phyloP scores from a whole-genome alignment of 2,888 invertebrate genomes.

The Mimas tiliae region DNA sequence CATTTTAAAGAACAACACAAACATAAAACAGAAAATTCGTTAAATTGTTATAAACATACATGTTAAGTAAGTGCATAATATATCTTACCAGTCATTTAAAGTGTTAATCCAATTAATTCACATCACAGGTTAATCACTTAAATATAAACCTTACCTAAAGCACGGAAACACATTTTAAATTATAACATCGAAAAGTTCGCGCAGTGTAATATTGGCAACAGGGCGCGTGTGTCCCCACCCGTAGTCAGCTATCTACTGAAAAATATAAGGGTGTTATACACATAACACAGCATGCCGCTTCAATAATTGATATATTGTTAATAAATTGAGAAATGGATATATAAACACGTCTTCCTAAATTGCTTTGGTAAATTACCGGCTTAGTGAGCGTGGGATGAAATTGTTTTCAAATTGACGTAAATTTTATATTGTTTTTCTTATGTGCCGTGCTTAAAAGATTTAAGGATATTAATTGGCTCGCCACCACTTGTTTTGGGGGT shows the following conservation, averaged over 20 bases:
- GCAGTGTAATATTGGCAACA: background rate
- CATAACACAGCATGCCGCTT: constrained; percentile 17
- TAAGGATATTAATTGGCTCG: background rate
- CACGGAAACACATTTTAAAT: constrained; percentile 27
- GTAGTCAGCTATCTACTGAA: constrained; percentile 33
- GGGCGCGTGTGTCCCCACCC: constrained; percentile 12
- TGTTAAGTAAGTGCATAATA: too few species aligned
- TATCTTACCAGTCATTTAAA: constrained; percentile 30
- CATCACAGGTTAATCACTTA: constrained; percentile 23
- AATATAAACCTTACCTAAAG: constrained; percentile 25
- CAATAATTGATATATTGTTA: background rate
- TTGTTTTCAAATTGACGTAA: background rate
- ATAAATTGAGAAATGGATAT: background rate
- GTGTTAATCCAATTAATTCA: constrained; percentile 28
- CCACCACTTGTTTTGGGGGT: background rate
- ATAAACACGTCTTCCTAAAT: background rate
- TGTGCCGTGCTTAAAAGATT: background rate
- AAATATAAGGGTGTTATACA: background rate
- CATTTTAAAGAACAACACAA: too few species aligned
- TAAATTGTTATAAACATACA: too few species aligned
- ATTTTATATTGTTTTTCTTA: background rate
- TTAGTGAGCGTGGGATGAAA: background rate
- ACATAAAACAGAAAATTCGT: too few species aligned
- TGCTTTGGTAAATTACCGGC: background rate
- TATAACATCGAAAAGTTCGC: constrained; percentile 25